Percentiles rank a stretch among this genome's conserved stretches.
These are phyloP conservation scores for Hydrotaea diabolus DNA, from an alignment of 2,888 invertebrate genomes.

Conservation along the genomic window DNA sequence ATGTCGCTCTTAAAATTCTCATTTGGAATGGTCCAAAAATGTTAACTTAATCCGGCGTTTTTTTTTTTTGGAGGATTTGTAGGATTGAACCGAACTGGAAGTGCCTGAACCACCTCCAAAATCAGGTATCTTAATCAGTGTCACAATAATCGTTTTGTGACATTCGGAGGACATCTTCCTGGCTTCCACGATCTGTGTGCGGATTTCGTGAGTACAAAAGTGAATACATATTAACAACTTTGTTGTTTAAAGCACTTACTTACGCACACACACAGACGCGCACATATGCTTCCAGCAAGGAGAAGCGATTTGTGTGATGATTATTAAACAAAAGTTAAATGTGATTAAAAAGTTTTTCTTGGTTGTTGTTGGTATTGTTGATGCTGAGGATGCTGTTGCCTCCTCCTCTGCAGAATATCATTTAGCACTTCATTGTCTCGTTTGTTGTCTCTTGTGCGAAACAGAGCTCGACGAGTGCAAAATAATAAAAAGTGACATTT, in stretches of 20 bases:
- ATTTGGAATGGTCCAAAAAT: no score
- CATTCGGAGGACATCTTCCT: not conserved
- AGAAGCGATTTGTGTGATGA: slow-evolving; percentile 54
- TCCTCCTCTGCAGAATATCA: slow-evolving; percentile 10
- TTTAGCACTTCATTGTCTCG: slow-evolving; percentile 48
- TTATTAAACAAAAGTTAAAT: slow-evolving; percentile 64
- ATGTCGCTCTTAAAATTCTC: no score
- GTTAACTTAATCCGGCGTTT: no score
- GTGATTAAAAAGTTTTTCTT: slow-evolving; percentile 60
- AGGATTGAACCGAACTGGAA: no score
- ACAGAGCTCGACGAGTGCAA: slow-evolving; percentile 38
- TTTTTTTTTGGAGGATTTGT: no score
- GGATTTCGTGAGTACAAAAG: no score
- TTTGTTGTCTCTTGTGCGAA: slow-evolving; percentile 1
- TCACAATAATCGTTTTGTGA: no score
- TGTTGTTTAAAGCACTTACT: slow-evolving; percentile 34
- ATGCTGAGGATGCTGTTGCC: not conserved
- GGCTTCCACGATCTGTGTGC: no score
- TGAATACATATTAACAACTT: slow-evolving; percentile 48
- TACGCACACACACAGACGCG: not conserved
- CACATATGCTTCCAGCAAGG: slow-evolving; percentile 16
- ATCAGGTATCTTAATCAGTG: no score
- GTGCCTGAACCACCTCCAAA: no score
- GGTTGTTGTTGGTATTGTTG: slow-evolving; percentile 26
- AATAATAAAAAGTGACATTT: slow-evolving; percentile 64